Evolutionary conservation across 2,113 vertebrate species (phyloP), one percentile per base, ranked within the genome.

Genomic region (Mormyrus lacerda): DNA sequence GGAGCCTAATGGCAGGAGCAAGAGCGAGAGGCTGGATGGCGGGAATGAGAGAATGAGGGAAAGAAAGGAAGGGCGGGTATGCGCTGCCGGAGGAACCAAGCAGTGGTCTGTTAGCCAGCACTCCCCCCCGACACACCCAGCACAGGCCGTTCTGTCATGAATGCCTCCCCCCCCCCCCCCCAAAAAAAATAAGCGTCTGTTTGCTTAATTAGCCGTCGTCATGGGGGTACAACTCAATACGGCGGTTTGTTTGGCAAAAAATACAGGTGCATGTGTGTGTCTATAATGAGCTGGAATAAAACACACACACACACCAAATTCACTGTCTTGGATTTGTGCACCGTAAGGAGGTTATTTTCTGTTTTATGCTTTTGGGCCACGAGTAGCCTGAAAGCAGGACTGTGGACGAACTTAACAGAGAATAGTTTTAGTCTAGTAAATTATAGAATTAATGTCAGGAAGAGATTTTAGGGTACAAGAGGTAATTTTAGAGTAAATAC

Each of bases 81-180:
- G 13, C 15, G 1, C 95, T 95, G 95, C 13, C 94, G 95, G 92
- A 95, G 93, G 95, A 93, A 95, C 96, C 95, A 96, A 94, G 94
- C 88, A 93, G 94, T 96, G 96, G 96, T 96, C 95, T 93, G 93
- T 94, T 95, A 95, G 94, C 95, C 94, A 94, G 94, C 95, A 96
- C 95, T 94, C 94, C 31, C 69, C 69, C 27, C 27, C 35, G 13
- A 76, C 13, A 39, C 31, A 76, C 69, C 69, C 69, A 76, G 61
- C 61, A 4, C 1, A 10, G 61, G 61, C 61, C 10, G 10, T 95
- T 96, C 96, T 96, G 96, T 96, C 96, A 96, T 13, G 24, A 48
- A 48, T 15, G 21, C 31, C 69, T 10, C 24, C 61, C 69, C 65
- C 31, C 31, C 8, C 7, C 24, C 0, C n/a, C n/a, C n/a, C n/a